These are phyloP conservation scores for Bombus breviceps DNA, from an alignment of 1,140 invertebrate species.

Conservation along the genomic window DNA sequence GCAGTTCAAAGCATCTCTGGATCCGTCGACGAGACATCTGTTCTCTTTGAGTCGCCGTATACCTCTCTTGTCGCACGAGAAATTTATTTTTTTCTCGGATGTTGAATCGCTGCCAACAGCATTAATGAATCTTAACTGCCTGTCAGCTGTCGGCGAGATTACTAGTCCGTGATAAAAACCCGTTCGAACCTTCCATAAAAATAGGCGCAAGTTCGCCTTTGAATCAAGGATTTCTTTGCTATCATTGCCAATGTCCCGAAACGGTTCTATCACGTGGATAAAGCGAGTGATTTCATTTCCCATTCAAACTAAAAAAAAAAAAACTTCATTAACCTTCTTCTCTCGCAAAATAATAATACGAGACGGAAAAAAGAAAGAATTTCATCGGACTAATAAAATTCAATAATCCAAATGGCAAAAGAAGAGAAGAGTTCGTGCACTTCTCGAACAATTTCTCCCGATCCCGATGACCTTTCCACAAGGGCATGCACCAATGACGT, in stretches of 20 bases:
- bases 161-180: constrained; percentile 13
- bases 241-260: not conserved
- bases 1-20: not conserved
- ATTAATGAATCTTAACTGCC: constrained; percentile 49
- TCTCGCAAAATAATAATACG: too few relatives aligned
- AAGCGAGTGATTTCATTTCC: too few relatives aligned
- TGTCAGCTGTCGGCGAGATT: constrained; percentile 46
- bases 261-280: not conserved
- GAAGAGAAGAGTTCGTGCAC: too few relatives aligned
- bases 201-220: constrained; percentile 16
- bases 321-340: too few relatives aligned
- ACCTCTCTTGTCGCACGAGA: constrained; percentile 21
- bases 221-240: not conserved
- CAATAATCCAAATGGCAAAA: too few relatives aligned
- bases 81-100: constrained; percentile 42
- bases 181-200: constrained; percentile 1
- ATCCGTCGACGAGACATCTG: constrained; percentile 9
- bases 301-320: too few relatives aligned
- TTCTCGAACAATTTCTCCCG: not conserved
- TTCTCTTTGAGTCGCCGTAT: constrained; percentile 8
- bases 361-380: not conserved
- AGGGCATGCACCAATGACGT: constrained; percentile 54
- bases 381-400: not conserved
- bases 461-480: constrained; percentile 42
- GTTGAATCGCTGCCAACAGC: constrained; percentile 56